A percentile compares a stretch with the other conserved stretches of the same genome.
phyloP scores from a whole-genome alignment of 2,113 vertebrate genomes.

The Perca fluviatilis region DNA sequence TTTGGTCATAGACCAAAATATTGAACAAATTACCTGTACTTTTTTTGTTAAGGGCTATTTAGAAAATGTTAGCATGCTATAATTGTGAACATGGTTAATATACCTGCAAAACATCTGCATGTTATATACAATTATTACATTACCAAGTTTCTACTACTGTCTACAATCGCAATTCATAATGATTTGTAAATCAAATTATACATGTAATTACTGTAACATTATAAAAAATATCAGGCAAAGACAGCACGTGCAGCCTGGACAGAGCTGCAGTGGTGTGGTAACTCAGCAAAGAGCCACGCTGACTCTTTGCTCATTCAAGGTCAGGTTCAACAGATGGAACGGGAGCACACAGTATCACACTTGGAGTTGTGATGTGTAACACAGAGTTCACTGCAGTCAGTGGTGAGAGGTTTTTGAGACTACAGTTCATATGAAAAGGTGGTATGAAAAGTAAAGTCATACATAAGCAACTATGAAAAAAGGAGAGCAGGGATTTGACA shows the following conservation, averaged over 20 bases:
- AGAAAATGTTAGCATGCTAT: background rate
- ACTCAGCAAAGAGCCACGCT: background rate
- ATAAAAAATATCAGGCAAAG: background rate
- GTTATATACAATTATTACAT: background rate
- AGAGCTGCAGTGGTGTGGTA: background rate
- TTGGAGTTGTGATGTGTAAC: constrained; percentile 6
- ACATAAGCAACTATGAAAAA: background rate
- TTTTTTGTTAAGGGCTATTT: background rate
- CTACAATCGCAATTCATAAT: background rate
- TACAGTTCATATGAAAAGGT: background rate
- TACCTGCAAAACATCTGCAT: too few species aligned
- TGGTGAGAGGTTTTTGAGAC: constrained; percentile 27
- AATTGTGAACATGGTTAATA: background rate
- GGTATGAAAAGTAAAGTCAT: background rate
- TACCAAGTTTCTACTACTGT: background rate
- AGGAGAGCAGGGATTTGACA: background rate
- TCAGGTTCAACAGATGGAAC: constrained; percentile 26
- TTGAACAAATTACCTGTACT: background rate
- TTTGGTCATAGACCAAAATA: background rate
- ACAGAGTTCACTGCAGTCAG: constrained; percentile 14
- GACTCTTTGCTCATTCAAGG: background rate
- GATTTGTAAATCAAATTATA: background rate
- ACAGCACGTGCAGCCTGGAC: background rate
- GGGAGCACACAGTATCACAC: constrained; percentile 1
- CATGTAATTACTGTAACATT: background rate